A percentile compares a stretch with the other conserved stretches of the same genome.
Evolutionary conservation across 2,888 invertebrate species (phyloP).

Genomic region (Coenonympha glycerion): DNA sequence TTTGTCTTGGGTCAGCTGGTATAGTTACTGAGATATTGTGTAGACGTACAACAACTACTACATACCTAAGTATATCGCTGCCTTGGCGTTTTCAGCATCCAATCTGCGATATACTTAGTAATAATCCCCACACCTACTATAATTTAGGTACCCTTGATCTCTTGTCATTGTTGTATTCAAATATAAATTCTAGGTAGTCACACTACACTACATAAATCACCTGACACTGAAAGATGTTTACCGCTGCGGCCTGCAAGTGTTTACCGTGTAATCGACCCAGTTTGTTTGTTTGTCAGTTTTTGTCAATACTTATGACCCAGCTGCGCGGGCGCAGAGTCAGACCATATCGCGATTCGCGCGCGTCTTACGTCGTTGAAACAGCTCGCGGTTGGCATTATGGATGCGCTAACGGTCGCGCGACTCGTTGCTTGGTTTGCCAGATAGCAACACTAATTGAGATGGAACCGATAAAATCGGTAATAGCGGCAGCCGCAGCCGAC

Average conservation of each 20-base stretch:
- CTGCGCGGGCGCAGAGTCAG: conserved; percentile 8
- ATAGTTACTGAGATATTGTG: no score
- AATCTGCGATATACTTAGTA: no score
- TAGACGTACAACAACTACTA: no score
- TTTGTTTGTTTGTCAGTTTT: conserved; percentile 16
- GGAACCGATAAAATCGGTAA: conserved; percentile 6
- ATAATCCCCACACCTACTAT: no score
- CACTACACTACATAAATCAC: conserved; percentile 10
- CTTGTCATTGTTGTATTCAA: no score
- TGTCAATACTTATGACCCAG: conserved; percentile 7
- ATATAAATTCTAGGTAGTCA: conserved; percentile 5
- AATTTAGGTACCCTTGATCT: no score
- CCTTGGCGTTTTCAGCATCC: no score
- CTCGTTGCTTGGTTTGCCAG: neutral
- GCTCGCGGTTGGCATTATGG: conserved; percentile 60
- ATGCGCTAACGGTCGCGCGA: conserved; percentile 59
- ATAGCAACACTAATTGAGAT: conserved; percentile 1
- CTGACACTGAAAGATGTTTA: conserved; percentile 12
- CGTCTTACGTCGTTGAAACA: conserved; percentile 56
- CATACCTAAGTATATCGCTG: no score
- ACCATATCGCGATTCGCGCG: conserved; percentile 48
- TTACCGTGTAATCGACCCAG: conserved; percentile 18
- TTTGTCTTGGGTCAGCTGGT: no score
- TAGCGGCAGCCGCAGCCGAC: neutral
- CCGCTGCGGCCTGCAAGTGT: conserved; percentile 11